Conservation (phyloP, 2,113 vertebrate species). For the Poecilia latipinna region DNA sequence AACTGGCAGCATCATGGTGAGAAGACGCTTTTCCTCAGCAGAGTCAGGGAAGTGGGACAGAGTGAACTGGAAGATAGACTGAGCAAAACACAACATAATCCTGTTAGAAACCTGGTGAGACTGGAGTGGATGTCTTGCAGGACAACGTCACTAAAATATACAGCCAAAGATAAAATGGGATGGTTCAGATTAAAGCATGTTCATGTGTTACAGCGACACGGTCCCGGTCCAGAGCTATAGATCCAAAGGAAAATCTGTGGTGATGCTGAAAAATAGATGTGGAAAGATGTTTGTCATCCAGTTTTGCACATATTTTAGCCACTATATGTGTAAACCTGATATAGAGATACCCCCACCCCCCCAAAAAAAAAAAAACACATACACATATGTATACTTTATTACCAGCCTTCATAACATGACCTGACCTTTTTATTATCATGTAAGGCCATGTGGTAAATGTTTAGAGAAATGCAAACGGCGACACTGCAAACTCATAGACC, state of each 20-base stretch:
- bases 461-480: background rate
- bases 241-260: background rate
- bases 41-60: no score
- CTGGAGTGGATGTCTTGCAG: no score
- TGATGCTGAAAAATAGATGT: background rate
- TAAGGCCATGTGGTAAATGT: background rate
- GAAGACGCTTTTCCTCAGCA: no score
- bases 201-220: background rate
- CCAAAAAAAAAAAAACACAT: background rate
- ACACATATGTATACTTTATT: background rate
- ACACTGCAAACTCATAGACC: background rate
- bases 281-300: background rate
- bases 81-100: no score
- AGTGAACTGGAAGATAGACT: no score
- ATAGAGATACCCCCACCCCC: background rate
- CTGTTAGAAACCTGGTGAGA: background rate
- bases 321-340: background rate
- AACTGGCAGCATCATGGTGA: no score
- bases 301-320: background rate
- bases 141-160: background rate
- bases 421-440: background rate
- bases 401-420: background rate
- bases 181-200: background rate
- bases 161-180: background rate
- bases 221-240: background rate